Evolutionary conservation across 2,797 vertebrate species (phyloP), one percentile per base, ranked within the genome.

Genomic region (Peromyscus aztecus): DNA sequence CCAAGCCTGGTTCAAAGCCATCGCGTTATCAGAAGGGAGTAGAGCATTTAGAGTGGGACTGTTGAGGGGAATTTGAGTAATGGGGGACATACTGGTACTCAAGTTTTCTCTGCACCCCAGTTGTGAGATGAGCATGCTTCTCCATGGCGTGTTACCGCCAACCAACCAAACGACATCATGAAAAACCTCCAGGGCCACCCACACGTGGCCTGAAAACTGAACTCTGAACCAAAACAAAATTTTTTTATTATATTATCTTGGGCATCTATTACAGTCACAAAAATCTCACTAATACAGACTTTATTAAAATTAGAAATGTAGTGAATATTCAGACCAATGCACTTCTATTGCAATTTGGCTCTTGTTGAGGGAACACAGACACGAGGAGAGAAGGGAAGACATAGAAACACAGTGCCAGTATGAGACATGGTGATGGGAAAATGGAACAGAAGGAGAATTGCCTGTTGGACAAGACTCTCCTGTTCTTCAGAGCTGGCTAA

Each of bases 61-160:
- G n/a, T 16, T 29, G 65, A 13, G n/a, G 34, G 4, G 29, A 75
- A 89, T 55, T 24, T 37, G n/a, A 34, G 13, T 11, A 14, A 59
- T 7, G 37, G 40, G 2, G 4, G 3, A 0, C 11, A 4, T 40
- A 14, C n/a, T 27, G 24, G 21, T 37, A 2, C 40, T 40, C 21
- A 9, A 0, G 1, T 65, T 31, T 55, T 46, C 40, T 21, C n/a
- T n/a, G 4, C 1, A 27, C 21, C 43, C 21, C 4, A 27, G 11
- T 24, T 85, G 43, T n/a, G 43, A 85, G 61, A 49, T n/a, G 2
- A 49, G 31, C 12, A 29, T 19, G 71, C 27, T 7, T 75, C 78
- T 24, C 31, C 29, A 34, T 4, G 19, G 8, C 6, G 0, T 34
- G 19, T 55, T 27, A 31, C 27, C n/a, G 59, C 83, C 9, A 17